Percentiles rank a stretch among this genome's conserved stretches.
Evolutionary conservation across 2,113 vertebrate species (phyloP).

Genomic region (Camelus bactrianus): DNA sequence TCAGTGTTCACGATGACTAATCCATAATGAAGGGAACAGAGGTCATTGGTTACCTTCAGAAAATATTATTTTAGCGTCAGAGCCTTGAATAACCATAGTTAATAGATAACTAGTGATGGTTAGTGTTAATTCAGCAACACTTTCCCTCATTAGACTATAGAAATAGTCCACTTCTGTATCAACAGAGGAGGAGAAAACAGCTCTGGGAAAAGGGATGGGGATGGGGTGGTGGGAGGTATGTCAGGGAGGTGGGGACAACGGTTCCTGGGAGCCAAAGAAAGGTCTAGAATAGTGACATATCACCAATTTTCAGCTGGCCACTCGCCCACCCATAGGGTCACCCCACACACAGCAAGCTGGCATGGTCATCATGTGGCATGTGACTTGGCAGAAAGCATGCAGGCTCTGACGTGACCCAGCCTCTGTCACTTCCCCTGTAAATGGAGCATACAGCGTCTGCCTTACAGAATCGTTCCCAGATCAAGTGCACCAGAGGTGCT

Average conservation of each 20-base stretch:
- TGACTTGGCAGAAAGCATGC: neutral
- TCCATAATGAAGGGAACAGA: neutral
- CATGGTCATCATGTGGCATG: rapidly evolving
- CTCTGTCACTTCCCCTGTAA: neutral
- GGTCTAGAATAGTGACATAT: neutral
- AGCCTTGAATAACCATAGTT: neutral
- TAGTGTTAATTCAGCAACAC: neutral
- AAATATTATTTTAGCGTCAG: neutral
- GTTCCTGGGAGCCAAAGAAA: neutral
- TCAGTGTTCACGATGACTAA: neutral
- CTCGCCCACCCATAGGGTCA: neutral
- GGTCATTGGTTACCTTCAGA: neutral
- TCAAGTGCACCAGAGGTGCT: neutral
- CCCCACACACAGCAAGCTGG: neutral
- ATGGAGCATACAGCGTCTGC: neutral
- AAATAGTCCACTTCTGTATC: neutral
- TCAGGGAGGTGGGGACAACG: neutral
- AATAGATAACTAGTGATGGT: neutral
- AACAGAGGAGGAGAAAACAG: neutral
- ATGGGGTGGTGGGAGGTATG: rapidly evolving
- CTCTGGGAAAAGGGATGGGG: neutral
- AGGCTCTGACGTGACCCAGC: neutral
- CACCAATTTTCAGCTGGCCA: neutral
- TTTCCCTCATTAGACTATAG: neutral
- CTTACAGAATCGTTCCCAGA: neutral